Base-by-base conservation (phyloP, 1,140 invertebrate genomes). In the Adoxophyes honmai region DNA sequence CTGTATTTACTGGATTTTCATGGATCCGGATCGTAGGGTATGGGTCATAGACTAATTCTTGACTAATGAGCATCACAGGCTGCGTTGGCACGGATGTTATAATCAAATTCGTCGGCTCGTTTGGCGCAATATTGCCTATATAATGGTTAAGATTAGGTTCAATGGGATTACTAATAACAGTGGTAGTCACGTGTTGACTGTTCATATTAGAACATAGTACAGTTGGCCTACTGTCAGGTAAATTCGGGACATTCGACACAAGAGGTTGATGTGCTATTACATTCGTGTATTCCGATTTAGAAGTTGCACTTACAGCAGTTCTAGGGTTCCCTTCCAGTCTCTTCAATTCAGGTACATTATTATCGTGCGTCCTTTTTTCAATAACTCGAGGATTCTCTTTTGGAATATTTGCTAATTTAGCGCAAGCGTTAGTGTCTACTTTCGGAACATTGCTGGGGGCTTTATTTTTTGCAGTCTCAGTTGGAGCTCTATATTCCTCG, bases 1-100 rank as follows among this genome's bases (percentile, higher is more conserved):
- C 61, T 54, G 55, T 54, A 34, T 52, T 61, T 11, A 52, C 28
- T 58, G 28, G 34, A 28, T 59, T 16, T 44, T 52, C 44, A 10
- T 39, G 60, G 35, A 62, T 34, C 57, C 66, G 59, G 16, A 72
- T 52, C 7, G 66, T 56, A 10, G 56, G 16, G 38, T 60, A 68
- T 11, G 69, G 64, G 52, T 78, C 63, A 15, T 77, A 80, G 11
- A 72, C 61, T 10, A 75, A 18, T 21, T 81, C 68, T 13, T 66
- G 66, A 0, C 68, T 64, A n/a, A 84, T 60, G 21, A 81, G 39
- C 35, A 81, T 69, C 1, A 83, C 55, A 33, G 53, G 11, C 15
- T 60, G 28, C 37, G 53, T 60, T 0, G 65, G 55, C 7, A 70
- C 48, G 11, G 68, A 11, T 34, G 62, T 33, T 10, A 59, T 33